Percentiles rank a stretch among this genome's conserved stretches.
Evolutionary conservation across 2,888 invertebrate genomes (phyloP).

Genomic region (Fragum sueziense): DNA sequence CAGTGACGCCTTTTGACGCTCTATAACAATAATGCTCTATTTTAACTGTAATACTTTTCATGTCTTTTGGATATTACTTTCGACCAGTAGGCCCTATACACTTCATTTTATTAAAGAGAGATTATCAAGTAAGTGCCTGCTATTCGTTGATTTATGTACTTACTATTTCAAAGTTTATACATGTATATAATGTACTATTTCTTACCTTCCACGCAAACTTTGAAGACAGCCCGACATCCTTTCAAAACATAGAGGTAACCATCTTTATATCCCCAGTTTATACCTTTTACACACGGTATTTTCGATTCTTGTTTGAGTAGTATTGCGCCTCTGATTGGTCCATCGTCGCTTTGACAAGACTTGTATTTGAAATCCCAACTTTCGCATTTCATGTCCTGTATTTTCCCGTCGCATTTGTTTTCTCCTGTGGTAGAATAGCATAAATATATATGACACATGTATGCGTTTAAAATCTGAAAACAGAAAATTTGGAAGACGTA

Average conservation of each 20-base stretch:
- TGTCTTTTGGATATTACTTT: neutral
- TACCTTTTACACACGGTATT: neutral
- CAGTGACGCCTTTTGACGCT: too few species aligned
- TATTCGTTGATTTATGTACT: neutral
- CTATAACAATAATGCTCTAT: too few species aligned
- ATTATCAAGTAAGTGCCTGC: neutral
- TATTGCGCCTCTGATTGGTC: neutral
- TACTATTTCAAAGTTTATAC: neutral
- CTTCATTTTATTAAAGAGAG: too few species aligned
- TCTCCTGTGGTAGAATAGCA: too few species aligned
- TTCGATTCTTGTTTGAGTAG: constrained; percentile 1
- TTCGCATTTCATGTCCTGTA: neutral
- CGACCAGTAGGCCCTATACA: too few species aligned
- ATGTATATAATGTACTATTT: neutral
- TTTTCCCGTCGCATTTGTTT: neutral
- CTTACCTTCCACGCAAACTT: neutral
- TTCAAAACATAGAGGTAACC: neutral
- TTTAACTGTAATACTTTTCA: neutral
- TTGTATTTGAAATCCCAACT: constrained; percentile 4
- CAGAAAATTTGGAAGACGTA: too few species aligned
- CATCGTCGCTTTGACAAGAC: neutral
- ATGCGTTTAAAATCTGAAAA: too few species aligned
- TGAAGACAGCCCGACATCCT: constrained; percentile 8
- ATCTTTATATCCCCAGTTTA: neutral
- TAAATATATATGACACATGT: too few species aligned